Evolutionary conservation across 2,888 invertebrate species (phyloP).

Genomic region (Andrena chrysosceles): DNA sequence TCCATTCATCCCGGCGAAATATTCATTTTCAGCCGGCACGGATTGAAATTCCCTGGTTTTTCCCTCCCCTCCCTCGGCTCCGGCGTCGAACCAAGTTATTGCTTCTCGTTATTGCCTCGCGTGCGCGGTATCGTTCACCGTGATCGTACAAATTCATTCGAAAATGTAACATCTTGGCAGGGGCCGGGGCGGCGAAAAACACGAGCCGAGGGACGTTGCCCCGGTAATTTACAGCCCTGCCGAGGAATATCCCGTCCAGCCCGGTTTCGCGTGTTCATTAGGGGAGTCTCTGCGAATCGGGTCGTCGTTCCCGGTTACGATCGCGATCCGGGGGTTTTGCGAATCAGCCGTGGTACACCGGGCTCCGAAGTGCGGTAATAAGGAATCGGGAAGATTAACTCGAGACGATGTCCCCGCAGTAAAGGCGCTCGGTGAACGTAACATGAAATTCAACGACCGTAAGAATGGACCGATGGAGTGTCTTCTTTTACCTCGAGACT

Average conservation of each 20-base stretch:
- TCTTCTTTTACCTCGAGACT: constrained; percentile 31
- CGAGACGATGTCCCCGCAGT: constrained; percentile 17
- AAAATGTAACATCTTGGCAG: constrained; percentile 4
- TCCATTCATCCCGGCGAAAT: constrained; percentile 5
- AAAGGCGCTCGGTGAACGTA: constrained; percentile 21
- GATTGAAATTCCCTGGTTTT: constrained; percentile 11
- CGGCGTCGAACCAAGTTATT: constrained; percentile 1
- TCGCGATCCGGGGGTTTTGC: constrained; percentile 4
- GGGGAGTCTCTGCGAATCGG: background rate
- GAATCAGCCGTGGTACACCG: constrained; percentile 22
- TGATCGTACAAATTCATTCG: constrained; percentile 7
- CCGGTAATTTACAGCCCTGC: background rate
- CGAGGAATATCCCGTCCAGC: constrained; percentile 1
- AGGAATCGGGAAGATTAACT: constrained; percentile 48
- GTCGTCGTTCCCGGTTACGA: constrained; percentile 13
- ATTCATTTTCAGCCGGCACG: background rate
- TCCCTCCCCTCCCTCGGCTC: background rate
- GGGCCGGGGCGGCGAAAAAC: background rate
- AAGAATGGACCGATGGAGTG: constrained; percentile 39
- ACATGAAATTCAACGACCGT: constrained; percentile 66
- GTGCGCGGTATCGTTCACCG: constrained; percentile 2
- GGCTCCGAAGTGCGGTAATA: constrained; percentile 25
- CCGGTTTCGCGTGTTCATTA: constrained; percentile 21
- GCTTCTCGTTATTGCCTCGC: background rate
- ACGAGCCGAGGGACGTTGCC: background rate